These are phyloP conservation scores for Phalanger gymnotis DNA, from an alignment of 2,797 vertebrate genomes.

Conservation along the genomic window DNA sequence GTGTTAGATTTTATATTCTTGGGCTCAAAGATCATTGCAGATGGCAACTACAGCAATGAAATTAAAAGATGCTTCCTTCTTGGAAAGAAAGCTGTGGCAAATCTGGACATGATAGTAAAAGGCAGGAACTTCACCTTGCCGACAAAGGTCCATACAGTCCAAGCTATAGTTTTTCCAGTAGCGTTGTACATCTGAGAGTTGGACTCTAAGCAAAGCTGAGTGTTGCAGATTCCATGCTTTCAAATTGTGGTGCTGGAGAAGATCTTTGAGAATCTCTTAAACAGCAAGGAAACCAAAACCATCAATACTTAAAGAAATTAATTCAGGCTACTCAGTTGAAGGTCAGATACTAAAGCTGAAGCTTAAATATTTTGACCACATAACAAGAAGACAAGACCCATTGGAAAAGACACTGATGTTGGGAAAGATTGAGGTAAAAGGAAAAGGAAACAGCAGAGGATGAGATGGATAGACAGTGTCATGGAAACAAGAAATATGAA, in stretches of 20 bases:
- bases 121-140: background rate
- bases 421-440: background rate
- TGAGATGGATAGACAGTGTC: background rate
- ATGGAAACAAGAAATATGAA: background rate
- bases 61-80: background rate
- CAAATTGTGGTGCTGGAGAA: background rate
- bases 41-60: background rate
- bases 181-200: background rate
- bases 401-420: background rate
- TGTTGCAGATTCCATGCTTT: background rate
- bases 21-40: background rate
- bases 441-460: too few species aligned
- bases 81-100: background rate
- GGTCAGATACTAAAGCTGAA: background rate
- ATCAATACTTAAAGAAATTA: background rate
- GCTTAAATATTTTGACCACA: background rate
- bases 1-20: background rate
- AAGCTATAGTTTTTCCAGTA: background rate
- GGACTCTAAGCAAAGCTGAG: background rate
- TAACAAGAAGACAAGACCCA: background rate
- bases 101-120: background rate
- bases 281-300: background rate
- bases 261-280: background rate
- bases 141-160: background rate
- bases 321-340: background rate